Evolutionary conservation across 1,140 invertebrate species (phyloP), one percentile per base, ranked within the genome.

Genomic region (Aphelenchoides besseyi): DNA sequence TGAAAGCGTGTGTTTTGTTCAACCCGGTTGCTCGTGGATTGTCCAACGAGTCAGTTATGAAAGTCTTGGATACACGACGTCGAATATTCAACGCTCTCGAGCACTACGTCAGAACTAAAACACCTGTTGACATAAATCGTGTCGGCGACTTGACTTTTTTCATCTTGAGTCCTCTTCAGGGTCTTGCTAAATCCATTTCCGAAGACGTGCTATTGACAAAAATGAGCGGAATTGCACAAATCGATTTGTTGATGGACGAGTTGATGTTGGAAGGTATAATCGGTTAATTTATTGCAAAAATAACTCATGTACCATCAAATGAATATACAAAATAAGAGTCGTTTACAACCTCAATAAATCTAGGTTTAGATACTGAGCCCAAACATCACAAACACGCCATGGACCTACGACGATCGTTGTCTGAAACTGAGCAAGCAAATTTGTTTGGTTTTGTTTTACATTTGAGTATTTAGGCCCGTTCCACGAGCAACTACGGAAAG

Each of bases 1-100:
- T 83, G 32, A 83, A 83, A 69, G 82, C 82, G 8, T 84, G 82
- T 59, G 80, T 83, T 61, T 64, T 83, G 23, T 83, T 83, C 74
- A 84, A 83, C 69, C 82, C 82, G 28, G 82, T 81, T 28, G 78
- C 74, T n/a, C 55, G 63, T 26, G 78, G 80, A 8, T 41, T 82
- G 16, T 80, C 75, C 29, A 28, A 57, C 1, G 66, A 80, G 30
- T 77, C 68, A 33, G 75, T 81, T 16, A 78, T 80, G 79, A 77
- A 64, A 41, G 81, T 80, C 3, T 55, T 82, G n/a, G 64, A 82
- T 26, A 80, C 81, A 1, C 75, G 78, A n/a, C 57, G 81, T n/a
- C 67, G 75, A 28, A 82, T 82, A 18, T 82, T 82, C 48, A 26
- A 72, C 18, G 79, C 82, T 12, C 68, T 82, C 9, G 72, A 83